Evolutionary conservation across 2,113 vertebrate genomes (phyloP).

Genomic region (Ellobius talpinus): DNA sequence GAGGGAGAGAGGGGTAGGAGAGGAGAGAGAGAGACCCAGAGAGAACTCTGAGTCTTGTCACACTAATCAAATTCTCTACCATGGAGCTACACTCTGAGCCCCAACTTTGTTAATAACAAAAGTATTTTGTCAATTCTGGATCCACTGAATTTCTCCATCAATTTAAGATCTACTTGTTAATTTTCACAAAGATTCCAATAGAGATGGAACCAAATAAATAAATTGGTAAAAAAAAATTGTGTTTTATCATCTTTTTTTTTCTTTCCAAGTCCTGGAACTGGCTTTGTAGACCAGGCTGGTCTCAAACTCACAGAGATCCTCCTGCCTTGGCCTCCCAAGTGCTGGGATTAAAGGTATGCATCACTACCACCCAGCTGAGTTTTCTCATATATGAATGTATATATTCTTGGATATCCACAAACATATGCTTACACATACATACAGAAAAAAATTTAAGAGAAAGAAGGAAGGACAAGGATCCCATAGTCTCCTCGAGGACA

Average conservation of each 20-base stretch:
- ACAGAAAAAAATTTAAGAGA: not conserved
- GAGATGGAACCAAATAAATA: not conserved
- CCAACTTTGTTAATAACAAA: not conserved
- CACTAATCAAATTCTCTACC: not conserved
- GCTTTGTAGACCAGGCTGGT: not conserved
- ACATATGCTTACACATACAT: not conserved
- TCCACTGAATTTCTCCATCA: not conserved
- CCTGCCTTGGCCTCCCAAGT: no score
- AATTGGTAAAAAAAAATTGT: not conserved
- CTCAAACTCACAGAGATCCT: no score
- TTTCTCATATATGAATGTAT: not conserved
- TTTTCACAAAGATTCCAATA: constrained; percentile 19
- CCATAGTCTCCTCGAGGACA: not conserved
- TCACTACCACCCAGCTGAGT: not conserved
- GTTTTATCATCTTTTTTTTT: not conserved
- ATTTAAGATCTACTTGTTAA: not conserved
- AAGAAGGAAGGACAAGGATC: not conserved
- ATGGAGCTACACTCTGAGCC: not conserved
- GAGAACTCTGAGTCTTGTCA: not conserved
- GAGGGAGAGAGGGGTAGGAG: not conserved
- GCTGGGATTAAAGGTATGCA: not conserved
- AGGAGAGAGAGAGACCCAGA: no score
- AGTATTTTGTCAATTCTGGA: not conserved
- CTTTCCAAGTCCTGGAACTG: not conserved
- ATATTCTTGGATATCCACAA: not conserved